Conservation (phyloP, 2,113 vertebrate species). For the Pachycephala philippinensis region DNA sequence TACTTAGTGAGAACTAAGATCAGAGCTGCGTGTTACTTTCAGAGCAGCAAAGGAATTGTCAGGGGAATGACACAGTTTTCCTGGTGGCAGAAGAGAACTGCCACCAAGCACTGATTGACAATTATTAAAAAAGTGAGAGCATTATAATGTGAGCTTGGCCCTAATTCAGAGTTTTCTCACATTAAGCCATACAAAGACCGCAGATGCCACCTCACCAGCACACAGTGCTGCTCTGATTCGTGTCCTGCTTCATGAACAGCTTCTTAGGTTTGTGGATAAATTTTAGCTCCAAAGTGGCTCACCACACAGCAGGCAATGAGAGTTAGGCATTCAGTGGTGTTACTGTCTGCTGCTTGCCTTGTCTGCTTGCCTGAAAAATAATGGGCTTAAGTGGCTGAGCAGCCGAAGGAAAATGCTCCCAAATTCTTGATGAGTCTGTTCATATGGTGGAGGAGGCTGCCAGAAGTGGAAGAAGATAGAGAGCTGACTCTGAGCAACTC, state of each 20-base stretch:
- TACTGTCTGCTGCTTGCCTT: background rate
- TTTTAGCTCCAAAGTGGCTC: background rate
- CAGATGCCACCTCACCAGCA: background rate
- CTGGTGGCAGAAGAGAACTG: background rate
- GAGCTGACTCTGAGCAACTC: background rate
- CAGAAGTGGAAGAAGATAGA: background rate
- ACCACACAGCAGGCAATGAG: background rate
- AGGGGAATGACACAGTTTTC: background rate
- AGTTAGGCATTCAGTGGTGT: background rate
- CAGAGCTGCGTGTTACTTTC: background rate
- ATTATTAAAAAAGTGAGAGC: background rate
- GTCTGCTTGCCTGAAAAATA: background rate
- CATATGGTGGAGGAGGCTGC: background rate
- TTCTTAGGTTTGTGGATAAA: background rate
- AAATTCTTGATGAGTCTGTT: background rate
- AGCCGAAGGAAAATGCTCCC: background rate
- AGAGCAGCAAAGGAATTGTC: background rate
- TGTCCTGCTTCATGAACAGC: background rate
- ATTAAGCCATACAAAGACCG: background rate
- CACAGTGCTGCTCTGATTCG: background rate
- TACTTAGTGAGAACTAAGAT: background rate
- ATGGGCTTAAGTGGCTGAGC: background rate
- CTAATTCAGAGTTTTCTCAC: background rate
- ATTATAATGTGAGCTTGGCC: background rate
- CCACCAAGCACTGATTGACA: rapidly evolving